These are phyloP conservation scores for Corvus cornix DNA, from an alignment of 2,113 vertebrate species.

Conservation along the genomic window DNA sequence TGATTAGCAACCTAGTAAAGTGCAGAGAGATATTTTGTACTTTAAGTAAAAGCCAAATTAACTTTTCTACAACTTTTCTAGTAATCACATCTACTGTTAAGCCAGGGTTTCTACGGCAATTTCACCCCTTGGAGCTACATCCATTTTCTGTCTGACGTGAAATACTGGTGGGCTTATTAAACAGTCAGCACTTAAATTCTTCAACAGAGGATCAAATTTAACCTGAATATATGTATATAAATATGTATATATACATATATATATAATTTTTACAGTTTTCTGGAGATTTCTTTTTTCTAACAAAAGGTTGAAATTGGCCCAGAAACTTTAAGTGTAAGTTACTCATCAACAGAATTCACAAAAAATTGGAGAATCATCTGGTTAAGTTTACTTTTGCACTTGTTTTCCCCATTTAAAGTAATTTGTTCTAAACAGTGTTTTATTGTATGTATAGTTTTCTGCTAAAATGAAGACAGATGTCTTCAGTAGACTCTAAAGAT, in stretches of 20 bases:
- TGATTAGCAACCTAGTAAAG: conserved; percentile 1
- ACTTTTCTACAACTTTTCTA: not conserved
- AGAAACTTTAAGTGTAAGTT: not conserved
- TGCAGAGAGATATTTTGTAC: conserved; percentile 3
- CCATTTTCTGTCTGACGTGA: not conserved
- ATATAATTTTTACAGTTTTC: not conserved
- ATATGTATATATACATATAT: not conserved
- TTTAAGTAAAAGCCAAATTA: conserved; percentile 39
- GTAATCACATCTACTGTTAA: conserved; percentile 8
- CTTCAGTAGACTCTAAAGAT: not conserved
- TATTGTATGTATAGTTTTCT: not conserved
- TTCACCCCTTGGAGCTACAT: not conserved
- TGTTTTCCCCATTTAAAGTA: not conserved
- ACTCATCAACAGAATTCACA: not conserved
- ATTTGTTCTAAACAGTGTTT: not conserved
- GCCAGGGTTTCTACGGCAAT: not conserved
- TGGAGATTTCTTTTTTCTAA: not conserved
- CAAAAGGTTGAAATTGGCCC: not conserved
- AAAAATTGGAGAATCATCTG: not conserved
- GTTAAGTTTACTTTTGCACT: not conserved
- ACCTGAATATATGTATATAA: not conserved
- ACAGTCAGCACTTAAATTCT: not conserved
- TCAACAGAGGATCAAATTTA: not conserved
- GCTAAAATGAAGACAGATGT: not conserved
- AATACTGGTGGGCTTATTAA: not conserved